Conservation (phyloP, 2,888 invertebrate genomes). For the Endomychus coccineus region DNA sequence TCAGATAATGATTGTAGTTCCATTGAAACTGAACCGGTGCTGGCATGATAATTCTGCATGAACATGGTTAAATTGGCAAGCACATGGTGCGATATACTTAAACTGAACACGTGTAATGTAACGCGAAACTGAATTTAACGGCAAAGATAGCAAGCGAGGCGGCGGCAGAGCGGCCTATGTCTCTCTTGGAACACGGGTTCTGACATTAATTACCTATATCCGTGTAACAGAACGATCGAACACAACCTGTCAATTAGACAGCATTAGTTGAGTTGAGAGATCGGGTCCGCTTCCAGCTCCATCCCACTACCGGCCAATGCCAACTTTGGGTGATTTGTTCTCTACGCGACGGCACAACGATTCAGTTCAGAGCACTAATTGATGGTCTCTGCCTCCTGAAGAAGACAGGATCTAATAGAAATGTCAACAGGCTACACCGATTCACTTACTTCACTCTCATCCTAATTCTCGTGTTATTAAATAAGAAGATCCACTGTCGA, state of each 20-base stretch:
- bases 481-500: too few species aligned
- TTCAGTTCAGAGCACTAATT: conserved; percentile 42
- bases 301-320: conserved; percentile 1
- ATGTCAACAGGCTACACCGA: conserved; percentile 38
- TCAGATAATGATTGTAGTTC: too few species aligned
- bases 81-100: conserved; percentile 14
- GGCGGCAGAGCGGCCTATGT: conserved; percentile 14
- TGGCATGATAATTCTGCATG: conserved; percentile 14
- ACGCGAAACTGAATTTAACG: conserved; percentile 38
- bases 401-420: conserved; percentile 43
- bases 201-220: conserved; percentile 47
- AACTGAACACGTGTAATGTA: conserved; percentile 38
- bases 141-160: conserved; percentile 18
- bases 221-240: conserved; percentile 43
- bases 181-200: conserved; percentile 39
- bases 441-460: conserved; percentile 26
- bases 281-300: conserved; percentile 1
- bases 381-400: conserved; percentile 40
- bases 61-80: conserved; percentile 15
- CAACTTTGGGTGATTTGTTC: conserved; percentile 38
- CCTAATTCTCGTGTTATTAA: too few species aligned
- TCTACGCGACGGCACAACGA: too few species aligned
- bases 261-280: conserved; percentile 35
- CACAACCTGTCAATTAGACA: conserved; percentile 46
- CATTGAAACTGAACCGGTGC: too few species aligned